Evolutionary conservation across 2,113 vertebrate genomes (phyloP), one percentile per base, ranked within the genome.

Genomic region (Trogon melanurus): DNA sequence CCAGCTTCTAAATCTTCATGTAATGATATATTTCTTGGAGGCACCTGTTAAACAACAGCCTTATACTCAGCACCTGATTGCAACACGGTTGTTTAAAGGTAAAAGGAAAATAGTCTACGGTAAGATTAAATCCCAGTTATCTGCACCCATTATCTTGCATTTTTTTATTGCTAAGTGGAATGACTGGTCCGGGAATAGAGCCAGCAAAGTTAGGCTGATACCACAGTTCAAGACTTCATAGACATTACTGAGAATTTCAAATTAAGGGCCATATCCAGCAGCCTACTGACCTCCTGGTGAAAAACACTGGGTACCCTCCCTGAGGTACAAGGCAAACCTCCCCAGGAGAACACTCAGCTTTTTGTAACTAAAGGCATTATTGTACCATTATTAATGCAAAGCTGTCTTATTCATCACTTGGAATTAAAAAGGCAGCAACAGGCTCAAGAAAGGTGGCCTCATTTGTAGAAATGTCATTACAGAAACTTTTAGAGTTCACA

Each of bases 61-160:
- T 88, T 70, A 67, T 51, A 56, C 44, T 64, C 88, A n/a, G 84
- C 41, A 44, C 47, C 79, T 69, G 36, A 73, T 41, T 79, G 84
- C 83, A 81, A 69, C 70, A 78, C 1, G 16, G 54, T 66, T 86
- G 88, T 73, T 83, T 93, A 79, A 96, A 96, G 91, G 96, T 89
- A 95, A 82, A 90, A 57, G 32, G 95, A 85, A 97, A 94, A 74
- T 2, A 54, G n/a, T 51, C 26, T 2, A 56, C 1, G 4, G 76
- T 32, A 91, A 91, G 64, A 88, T 92, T 66, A 90, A 91, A 91
- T 75, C 62, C 44, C 58, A 19, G 86, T 82, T 97, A 97, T 97
- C 95, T 92, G 62, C 47, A 66, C 36, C 30, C 51, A 32, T 89
- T 97, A 97, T 95, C 95, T 95, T 26, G 58, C 60, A 18, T 61